Conservation (phyloP, 64 coral and sea anemone genomes). For the Montipora cactus region DNA sequence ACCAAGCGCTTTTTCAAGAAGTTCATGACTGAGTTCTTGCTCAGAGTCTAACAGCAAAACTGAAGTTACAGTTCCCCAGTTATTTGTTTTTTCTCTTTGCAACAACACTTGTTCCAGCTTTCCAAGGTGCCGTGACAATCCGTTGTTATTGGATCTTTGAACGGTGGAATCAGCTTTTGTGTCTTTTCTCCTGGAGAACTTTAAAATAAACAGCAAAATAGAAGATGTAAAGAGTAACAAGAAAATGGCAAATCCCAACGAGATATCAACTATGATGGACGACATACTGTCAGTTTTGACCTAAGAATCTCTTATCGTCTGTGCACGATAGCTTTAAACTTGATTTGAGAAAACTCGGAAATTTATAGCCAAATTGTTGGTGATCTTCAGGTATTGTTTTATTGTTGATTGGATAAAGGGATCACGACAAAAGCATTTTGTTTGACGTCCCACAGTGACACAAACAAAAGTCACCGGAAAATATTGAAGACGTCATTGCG, state of each 20-base stretch:
- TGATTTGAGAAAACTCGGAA: no score
- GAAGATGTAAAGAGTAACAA: no score
- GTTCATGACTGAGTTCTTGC: constrained; percentile 30
- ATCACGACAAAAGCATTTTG: no score
- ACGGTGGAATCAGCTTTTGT: background rate
- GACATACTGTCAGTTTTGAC: background rate
- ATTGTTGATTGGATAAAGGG: background rate
- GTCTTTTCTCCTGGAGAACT: background rate
- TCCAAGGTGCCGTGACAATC: background rate
- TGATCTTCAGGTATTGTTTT: background rate
- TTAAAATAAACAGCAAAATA: background rate
- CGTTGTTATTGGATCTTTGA: background rate
- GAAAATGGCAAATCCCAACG: background rate
- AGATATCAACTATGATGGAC: no score
- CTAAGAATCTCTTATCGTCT: no score
- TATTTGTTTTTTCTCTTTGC: constrained; percentile 28
- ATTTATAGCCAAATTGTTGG: no score
- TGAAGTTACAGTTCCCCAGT: constrained; percentile 51
- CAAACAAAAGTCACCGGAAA: no score
- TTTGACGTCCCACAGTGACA: no score
- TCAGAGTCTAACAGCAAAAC: constrained; percentile 75
- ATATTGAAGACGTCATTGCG: no score
- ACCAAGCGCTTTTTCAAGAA: constrained; percentile 50
- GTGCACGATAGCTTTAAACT: no score
- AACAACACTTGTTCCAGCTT: background rate